Base-by-base conservation (phyloP, 2,888 invertebrate species). In the Acholoe squamosa region DNA sequence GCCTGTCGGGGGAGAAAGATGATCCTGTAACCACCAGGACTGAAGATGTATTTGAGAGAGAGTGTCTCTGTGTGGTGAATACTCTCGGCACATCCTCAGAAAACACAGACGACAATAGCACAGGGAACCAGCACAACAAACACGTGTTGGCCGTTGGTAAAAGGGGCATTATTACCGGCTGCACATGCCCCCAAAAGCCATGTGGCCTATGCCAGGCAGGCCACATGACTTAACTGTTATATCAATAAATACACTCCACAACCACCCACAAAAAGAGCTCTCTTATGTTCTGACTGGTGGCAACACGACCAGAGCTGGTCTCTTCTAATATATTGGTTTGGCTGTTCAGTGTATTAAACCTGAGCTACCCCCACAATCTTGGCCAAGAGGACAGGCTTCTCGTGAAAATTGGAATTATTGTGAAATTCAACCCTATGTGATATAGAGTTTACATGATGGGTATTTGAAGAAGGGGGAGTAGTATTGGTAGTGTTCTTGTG, bases 211-310 rank as follows among this genome's bases (percentile, higher is more conserved):
- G 25, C 51, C 28, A 14, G 1, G 43, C 25, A 16, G 22, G 84
- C 84, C 34, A 84, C 84, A 84, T 84, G 84, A 84, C 34, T 84
- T 34, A 34, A 84, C 84, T 84, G 84, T 84, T 84, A 84, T 43
- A 84, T 43, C 84, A 43, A 43, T 43, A 84, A 84, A 84, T 84
- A 84, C 34, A 19, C 12, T 71, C 43, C 16, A 22, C 84, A 19
- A 5, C n/a, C 31, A 34, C n/a, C 84, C 43, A 51, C 84, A 84
- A 77, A 77, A 77, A 77, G 5, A 12, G 25, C 84, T n/a, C 33
- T 22, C 28, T 22, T 28, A 5, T 28, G 71, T 43, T 84, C 34
- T 22, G 51, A 84, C 33, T 34, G 84, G 84, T 51, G 28, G 84
- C 84, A 84, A 84, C 28, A 34, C 51, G 84, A 84, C 33, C 43